Base-by-base conservation (phyloP, 1,140 invertebrate species). In the Magallana ariakensis region DNA sequence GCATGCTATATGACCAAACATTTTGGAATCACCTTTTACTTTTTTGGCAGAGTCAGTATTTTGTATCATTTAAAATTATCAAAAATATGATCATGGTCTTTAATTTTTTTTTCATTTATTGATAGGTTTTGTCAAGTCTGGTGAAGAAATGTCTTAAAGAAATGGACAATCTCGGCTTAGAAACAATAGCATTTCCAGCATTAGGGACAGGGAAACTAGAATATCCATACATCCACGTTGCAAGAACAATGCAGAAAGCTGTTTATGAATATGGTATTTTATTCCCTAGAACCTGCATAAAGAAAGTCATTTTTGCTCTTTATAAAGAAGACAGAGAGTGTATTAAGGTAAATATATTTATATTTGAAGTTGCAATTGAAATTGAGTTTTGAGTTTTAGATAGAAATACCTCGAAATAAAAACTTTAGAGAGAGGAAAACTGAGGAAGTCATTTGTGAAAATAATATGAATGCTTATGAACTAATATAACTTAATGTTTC, bases 141-240 rank as follows among this genome's bases (percentile, higher is more conserved):
- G 22, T 89, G 6, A 46, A 54, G n/a, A 66, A 83, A 0, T 89
- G 89, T 75, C 46, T 89, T 26, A 22, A 33, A n/a, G 60, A 86
- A n/a, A 81, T 87, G 0, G 66, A 88, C 7, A 62, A 53, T 33
- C 16, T 22, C 6, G 22, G 56, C 0, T 57, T 26, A 19, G 86
- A 33, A 2, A 85, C 84, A 0, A 66, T 89, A 70, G 86, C 89
- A 4, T 87, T 89, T 80, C 89, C 87, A 84, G 81, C 89, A 15
- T 55, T 89, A 53, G 89, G 89, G 0, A 89, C 89, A 16, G 89
- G 89, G 15, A 70, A 53, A 7, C 70, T 86, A 4, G 75, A 58
- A 53, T 89, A 86, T 81, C 85, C 89, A 80, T n/a, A 46, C 0
- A 55, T 84, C 1, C 15, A 62, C 8, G 89, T 87, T 4, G 86